These are phyloP conservation scores for Eurois occulta DNA, from an alignment of 2,888 invertebrate species.

Conservation along the genomic window DNA sequence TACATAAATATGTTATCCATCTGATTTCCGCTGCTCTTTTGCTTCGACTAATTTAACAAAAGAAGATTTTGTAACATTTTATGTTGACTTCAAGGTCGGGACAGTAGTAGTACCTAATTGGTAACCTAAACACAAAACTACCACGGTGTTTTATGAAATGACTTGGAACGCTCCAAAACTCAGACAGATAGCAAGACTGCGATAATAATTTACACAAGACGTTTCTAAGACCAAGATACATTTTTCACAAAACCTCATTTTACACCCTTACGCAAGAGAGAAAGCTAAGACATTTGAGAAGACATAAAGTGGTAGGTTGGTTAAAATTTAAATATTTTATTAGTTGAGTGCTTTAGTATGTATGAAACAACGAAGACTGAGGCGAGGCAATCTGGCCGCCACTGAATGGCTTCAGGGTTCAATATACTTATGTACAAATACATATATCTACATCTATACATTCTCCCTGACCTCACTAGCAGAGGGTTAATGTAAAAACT, in stretches of 20 bases:
- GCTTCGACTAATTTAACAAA: no score
- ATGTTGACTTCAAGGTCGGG: no score
- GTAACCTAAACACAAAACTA: constrained; percentile 1
- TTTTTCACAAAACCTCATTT: constrained; percentile 22
- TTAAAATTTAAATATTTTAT: constrained; percentile 66
- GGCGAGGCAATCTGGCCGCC: constrained; percentile 58
- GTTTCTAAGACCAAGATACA: constrained; percentile 2
- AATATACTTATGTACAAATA: constrained; percentile 40
- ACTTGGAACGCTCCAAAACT: background rate
- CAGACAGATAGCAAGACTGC: background rate
- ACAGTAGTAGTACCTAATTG: background rate
- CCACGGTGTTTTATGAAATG: background rate
- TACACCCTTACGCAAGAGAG: constrained; percentile 20
- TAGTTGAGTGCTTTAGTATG: constrained; percentile 56
- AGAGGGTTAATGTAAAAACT: constrained; percentile 34
- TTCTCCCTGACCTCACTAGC: constrained; percentile 54
- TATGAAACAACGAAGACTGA: constrained; percentile 64
- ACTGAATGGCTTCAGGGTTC: constrained; percentile 66
- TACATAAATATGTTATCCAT: background rate
- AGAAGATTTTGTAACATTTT: background rate
- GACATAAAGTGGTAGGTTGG: constrained; percentile 45
- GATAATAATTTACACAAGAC: background rate
- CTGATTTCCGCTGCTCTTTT: background rate
- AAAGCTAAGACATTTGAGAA: constrained; percentile 30
- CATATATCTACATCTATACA: constrained; percentile 2